Conservation (phyloP, 2,113 vertebrate species). For the Eubucco bourcierii region DNA sequence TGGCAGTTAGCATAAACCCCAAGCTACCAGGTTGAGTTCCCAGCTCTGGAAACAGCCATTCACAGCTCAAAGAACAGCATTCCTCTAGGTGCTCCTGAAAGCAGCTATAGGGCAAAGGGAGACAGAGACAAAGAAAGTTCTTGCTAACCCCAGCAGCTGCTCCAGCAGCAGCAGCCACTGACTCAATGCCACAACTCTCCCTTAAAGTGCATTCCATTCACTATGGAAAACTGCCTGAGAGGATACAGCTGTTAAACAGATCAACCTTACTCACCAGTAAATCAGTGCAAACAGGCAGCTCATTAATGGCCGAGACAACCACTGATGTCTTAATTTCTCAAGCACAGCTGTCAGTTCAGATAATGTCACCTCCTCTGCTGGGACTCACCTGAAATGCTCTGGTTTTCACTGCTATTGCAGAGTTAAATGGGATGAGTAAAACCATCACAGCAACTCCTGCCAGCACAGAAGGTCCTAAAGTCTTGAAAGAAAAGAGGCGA, state of each 20-base stretch:
- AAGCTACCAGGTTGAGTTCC: not conserved
- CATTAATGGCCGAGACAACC: not conserved
- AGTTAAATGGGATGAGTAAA: slow-evolving; percentile 93
- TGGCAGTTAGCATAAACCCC: not conserved
- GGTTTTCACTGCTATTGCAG: slow-evolving; percentile 89
- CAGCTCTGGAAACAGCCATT: not conserved
- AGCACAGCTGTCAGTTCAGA: not conserved
- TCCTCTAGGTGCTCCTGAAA: not conserved
- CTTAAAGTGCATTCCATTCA: not conserved
- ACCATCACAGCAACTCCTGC: slow-evolving; percentile 93
- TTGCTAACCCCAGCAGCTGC: not conserved
- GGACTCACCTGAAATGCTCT: slow-evolving; percentile 85
- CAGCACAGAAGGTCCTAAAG: slow-evolving; percentile 88
- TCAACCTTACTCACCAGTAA: not conserved
- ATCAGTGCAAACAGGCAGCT: not conserved
- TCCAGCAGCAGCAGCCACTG: not conserved
- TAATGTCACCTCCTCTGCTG: not conserved
- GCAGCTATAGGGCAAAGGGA: not conserved
- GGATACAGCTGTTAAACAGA: not conserved
- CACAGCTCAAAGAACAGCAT: not conserved
- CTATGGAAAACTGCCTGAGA: not conserved
- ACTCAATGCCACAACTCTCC: not conserved
- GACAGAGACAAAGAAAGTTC: not conserved
- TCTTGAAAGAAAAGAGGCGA: slow-evolving; percentile 63
- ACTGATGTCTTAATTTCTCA: not conserved